A percentile compares a stretch with the other conserved stretches of the same genome.
These are phyloP conservation scores for Eilema caniola DNA, from an alignment of 2,888 invertebrate species.

Conservation along the genomic window DNA sequence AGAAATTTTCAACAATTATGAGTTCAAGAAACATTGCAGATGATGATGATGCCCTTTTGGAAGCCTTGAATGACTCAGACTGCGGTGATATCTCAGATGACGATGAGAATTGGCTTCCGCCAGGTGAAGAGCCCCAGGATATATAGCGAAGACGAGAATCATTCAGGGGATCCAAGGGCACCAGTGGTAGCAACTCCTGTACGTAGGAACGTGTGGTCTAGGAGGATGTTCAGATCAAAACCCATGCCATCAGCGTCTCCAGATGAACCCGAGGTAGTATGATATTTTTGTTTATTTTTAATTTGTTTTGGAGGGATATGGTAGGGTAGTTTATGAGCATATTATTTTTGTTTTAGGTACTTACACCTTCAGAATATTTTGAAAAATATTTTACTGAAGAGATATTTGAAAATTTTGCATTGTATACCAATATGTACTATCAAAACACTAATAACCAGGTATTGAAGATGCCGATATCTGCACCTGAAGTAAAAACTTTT, in stretches of 20 bases:
- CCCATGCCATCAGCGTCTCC: conserved; percentile 5
- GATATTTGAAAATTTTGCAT: not conserved
- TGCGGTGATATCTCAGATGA: not conserved
- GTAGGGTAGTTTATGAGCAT: too few relatives aligned
- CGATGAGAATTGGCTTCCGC: conserved; percentile 1
- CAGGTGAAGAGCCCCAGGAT: not conserved
- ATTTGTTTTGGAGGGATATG: too few relatives aligned
- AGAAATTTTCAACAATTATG: not conserved
- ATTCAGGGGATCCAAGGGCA: not conserved
- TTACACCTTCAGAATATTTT: not conserved
- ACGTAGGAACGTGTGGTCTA: not conserved
- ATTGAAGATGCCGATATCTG: not conserved
- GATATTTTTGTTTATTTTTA: not conserved
- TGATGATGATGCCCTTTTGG: not conserved
- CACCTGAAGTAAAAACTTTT: too few relatives aligned
- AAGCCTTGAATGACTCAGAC: not conserved
- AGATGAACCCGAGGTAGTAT: not conserved
- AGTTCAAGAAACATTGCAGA: not conserved
- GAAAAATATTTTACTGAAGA: not conserved
- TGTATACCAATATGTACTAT: conserved; percentile 5
- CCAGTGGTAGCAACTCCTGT: not conserved
- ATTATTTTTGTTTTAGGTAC: not conserved
- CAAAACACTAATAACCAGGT: not conserved
- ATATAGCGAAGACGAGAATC: not conserved
- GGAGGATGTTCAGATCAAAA: not conserved